A percentile compares a stretch with the other conserved stretches of the same genome.
These are phyloP conservation scores for Alloplasta piceator DNA, from an alignment of 2,888 invertebrate genomes.

Conservation along the genomic window DNA sequence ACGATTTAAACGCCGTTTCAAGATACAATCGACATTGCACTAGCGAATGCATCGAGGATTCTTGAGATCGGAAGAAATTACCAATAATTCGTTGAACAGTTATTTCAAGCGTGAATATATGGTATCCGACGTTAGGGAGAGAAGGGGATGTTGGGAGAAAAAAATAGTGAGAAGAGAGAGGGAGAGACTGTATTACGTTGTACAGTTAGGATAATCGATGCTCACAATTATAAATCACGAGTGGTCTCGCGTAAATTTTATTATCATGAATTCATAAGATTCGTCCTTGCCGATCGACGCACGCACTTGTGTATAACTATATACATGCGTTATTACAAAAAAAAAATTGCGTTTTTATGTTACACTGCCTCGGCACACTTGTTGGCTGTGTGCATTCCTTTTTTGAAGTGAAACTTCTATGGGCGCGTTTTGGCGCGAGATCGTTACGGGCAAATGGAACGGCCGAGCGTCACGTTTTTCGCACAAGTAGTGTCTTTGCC, in stretches of 20 bases:
- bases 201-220: conserved; percentile 63
- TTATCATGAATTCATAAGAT: conserved; percentile 59
- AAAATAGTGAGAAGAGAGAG: not conserved
- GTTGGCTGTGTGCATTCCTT: no score
- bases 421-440: no score
- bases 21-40: conserved; percentile 44
- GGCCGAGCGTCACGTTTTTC: no score
- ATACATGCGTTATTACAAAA: no score
- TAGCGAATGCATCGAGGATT: conserved; percentile 41
- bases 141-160: not conserved
- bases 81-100: conserved; percentile 62
- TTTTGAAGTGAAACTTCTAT: no score
- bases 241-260: conserved; percentile 48
- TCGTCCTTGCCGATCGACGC: conserved; percentile 60
- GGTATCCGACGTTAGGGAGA: conserved; percentile 1
- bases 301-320: not conserved
- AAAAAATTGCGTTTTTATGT: no score
- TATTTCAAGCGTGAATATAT: conserved; percentile 50
- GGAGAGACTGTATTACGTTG: conserved; percentile 37
- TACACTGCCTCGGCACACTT: no score
- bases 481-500: no score
- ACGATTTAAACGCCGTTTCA: conserved; percentile 36
- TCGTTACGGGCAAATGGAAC: no score
- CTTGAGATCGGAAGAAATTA: conserved; percentile 45
- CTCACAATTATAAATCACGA: conserved; percentile 56